A percentile compares a stretch with the other conserved stretches of the same genome.
Evolutionary conservation across 2,797 vertebrate species (phyloP).

Genomic region (Enteromius argenteus): DNA sequence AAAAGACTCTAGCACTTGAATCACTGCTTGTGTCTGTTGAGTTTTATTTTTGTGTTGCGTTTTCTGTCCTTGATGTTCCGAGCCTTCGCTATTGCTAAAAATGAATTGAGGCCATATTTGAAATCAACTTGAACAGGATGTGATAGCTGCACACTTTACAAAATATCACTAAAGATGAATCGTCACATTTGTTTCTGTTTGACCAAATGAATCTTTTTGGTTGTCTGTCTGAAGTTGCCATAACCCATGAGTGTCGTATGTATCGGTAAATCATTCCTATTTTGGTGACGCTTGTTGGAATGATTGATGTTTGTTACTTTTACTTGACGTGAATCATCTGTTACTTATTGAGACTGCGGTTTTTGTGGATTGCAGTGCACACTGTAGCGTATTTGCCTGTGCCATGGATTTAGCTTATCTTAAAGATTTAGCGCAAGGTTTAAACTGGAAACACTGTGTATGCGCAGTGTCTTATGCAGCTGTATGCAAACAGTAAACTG

Average conservation of each 20-base stretch:
- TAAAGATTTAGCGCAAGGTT: constrained; percentile 9
- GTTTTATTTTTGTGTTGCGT: constrained; percentile 40
- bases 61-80: constrained; percentile 46
- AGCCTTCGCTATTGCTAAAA: constrained; percentile 48
- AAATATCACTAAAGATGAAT: constrained; percentile 61
- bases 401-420: neutral
- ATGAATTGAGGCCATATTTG: constrained; percentile 68
- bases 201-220: constrained; percentile 56
- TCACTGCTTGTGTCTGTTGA: constrained; percentile 70
- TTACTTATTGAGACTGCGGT: constrained; percentile 34
- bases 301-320: constrained; percentile 55
- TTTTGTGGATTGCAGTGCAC: constrained; percentile 7
- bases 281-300: constrained; percentile 67
- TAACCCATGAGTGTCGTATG: constrained; percentile 50
- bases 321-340: constrained; percentile 33
- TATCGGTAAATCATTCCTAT: constrained; percentile 58
- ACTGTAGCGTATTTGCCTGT: constrained; percentile 10
- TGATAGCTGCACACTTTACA: constrained; percentile 69
- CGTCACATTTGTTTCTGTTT: constrained; percentile 69
- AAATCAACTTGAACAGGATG: constrained; percentile 62
- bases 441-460: constrained; percentile 39
- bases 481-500: constrained; percentile 20
- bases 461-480: constrained; percentile 10
- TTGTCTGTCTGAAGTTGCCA: constrained; percentile 46
- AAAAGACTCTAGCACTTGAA: constrained; percentile 67